These are phyloP conservation scores for Drosophila equinoxialis DNA, from an alignment of 1,140 invertebrate species.

Conservation along the genomic window DNA sequence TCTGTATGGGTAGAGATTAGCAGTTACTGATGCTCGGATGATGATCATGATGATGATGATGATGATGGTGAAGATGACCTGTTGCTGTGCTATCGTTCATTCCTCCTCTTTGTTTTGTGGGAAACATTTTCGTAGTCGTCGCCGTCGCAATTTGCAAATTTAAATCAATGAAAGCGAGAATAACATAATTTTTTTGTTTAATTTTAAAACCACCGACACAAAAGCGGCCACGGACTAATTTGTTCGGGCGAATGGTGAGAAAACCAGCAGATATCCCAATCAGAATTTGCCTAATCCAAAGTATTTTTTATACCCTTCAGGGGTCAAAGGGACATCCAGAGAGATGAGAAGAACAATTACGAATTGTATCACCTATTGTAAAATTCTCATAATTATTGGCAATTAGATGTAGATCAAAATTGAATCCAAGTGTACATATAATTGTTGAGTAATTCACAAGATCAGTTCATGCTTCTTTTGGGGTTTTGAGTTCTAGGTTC, in stretches of 20 bases:
- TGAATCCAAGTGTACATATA: too few species aligned
- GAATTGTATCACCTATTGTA: too few species aligned
- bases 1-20: not conserved
- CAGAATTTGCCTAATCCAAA: not conserved
- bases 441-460: too few species aligned
- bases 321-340: too few species aligned
- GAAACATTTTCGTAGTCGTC: constrained; percentile 46
- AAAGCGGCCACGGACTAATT: constrained; percentile 32
- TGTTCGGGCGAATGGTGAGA: constrained; percentile 3
- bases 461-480: too few species aligned
- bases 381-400: too few species aligned
- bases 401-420: too few species aligned
- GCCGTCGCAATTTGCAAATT: constrained; percentile 71
- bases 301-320: not conserved
- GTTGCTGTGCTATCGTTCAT: constrained; percentile 23
- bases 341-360: too few species aligned
- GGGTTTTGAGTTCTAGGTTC: too few species aligned
- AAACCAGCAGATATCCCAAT: not conserved
- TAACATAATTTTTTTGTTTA: constrained; percentile 15
- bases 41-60: constrained; percentile 18
- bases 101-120: constrained; percentile 50
- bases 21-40: not conserved
- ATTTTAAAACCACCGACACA: constrained; percentile 14
- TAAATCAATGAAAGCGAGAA: constrained; percentile 70
- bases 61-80: constrained; percentile 26